Percentiles rank a stretch among this genome's conserved stretches.
Evolutionary conservation across 30 jellyfish, hydroid and myxozoan genomes (phyloP).

Genomic region (Calvadosia cruxmelitensis): DNA sequence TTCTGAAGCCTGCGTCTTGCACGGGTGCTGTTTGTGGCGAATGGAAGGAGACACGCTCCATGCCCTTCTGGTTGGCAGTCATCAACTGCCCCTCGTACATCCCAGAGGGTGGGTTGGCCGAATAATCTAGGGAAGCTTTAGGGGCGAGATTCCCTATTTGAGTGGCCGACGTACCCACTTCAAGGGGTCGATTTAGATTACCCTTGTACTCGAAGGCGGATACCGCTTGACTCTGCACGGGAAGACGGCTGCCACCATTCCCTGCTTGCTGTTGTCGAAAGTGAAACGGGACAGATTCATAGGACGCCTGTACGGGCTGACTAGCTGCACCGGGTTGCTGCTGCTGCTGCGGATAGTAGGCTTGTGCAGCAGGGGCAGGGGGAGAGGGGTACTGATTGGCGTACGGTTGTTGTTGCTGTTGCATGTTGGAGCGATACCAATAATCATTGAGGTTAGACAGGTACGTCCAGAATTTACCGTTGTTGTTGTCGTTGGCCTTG

Average conservation of each 20-base stretch:
- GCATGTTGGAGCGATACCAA: not conserved
- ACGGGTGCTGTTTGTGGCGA: not conserved
- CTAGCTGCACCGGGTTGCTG: conserved; percentile 1
- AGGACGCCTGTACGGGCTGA: conserved; percentile 16
- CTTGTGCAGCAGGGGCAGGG: not conserved
- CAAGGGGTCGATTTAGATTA: conserved; percentile 29
- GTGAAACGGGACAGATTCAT: not conserved
- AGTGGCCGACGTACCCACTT: conserved; percentile 31
- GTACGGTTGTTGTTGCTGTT: too few species aligned
- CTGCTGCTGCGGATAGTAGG: not conserved
- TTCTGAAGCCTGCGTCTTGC: not conserved
- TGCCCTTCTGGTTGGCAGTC: conserved; percentile 1
- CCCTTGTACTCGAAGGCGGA: conserved; percentile 24
- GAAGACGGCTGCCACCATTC: not conserved
- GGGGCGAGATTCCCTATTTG: conserved; percentile 30
- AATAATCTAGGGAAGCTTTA: conserved; percentile 2
- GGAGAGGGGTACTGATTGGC: not conserved
- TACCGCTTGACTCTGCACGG: conserved; percentile 18
- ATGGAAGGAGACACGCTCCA: not conserved
- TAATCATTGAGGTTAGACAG: not conserved
- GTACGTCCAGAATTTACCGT: conserved; percentile 15
- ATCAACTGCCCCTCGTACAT: conserved; percentile 30
- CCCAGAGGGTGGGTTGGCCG: conserved; percentile 31
- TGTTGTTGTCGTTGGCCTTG: conserved; percentile 12
- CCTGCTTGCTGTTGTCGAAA: conserved; percentile 3